A percentile compares a stretch with the other conserved stretches of the same genome.
Conservation (phyloP, 2,888 invertebrate genomes). For the Netelia virgata region DNA sequence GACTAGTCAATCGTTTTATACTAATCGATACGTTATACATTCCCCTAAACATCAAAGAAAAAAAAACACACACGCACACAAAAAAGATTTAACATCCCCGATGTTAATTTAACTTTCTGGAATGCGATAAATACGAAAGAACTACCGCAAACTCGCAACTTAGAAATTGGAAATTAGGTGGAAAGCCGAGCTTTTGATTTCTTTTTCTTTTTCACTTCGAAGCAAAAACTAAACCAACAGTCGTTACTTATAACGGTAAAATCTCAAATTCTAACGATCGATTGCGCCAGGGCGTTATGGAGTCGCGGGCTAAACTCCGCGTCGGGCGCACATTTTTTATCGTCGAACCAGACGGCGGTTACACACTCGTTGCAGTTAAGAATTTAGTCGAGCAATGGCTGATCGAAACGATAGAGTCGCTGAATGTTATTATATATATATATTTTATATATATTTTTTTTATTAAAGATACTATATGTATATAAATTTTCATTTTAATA, state of each 20-base stretch:
- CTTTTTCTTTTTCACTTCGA: slow-evolving; percentile 44
- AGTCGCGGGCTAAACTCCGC: not conserved
- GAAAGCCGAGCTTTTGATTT: slow-evolving; percentile 66
- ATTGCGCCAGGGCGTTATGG: slow-evolving; percentile 17
- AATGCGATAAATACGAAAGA: slow-evolving; percentile 50
- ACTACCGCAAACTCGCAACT: slow-evolving; percentile 48
- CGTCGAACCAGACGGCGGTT: slow-evolving; percentile 54
- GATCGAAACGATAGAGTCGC: slow-evolving; percentile 39
- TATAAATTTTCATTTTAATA: slow-evolving; percentile 56
- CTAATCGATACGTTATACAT: slow-evolving; percentile 66
- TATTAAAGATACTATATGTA: slow-evolving; percentile 35
- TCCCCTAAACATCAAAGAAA: slow-evolving; percentile 40
- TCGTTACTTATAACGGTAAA: slow-evolving; percentile 39
- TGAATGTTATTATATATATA: slow-evolving; percentile 29
- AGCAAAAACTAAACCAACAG: slow-evolving; percentile 61
- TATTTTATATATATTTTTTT: slow-evolving; percentile 42
- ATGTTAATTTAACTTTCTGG: slow-evolving; percentile 59
- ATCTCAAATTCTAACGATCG: slow-evolving; percentile 52
- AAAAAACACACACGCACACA: not conserved
- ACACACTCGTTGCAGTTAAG: slow-evolving; percentile 57
- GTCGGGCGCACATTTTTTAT: slow-evolving; percentile 47
- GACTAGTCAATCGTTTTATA: slow-evolving; percentile 75
- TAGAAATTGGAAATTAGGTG: slow-evolving; percentile 41
- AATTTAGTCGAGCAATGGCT: slow-evolving; percentile 45
- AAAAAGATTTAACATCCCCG: slow-evolving; percentile 45